These are phyloP conservation scores for Antheraea mylitta DNA, from an alignment of 1,140 invertebrate genomes.

Conservation along the genomic window DNA sequence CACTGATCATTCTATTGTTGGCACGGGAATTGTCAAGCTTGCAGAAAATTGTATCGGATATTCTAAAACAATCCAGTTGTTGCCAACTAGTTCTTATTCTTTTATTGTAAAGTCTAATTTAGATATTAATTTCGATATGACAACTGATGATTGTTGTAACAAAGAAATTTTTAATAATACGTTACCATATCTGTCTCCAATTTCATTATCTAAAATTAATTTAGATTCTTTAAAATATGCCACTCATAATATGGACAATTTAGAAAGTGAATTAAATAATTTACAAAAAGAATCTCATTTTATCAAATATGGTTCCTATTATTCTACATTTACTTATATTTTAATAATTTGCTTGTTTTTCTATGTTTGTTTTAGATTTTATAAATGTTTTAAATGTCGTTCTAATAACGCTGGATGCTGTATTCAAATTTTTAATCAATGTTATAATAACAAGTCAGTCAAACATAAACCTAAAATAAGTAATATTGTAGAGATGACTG, in stretches of 20 bases:
- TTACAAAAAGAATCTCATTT: not conserved
- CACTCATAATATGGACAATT: conserved; percentile 18
- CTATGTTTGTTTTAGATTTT: not conserved
- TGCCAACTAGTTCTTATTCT: conserved; percentile 20
- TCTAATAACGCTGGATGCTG: not conserved
- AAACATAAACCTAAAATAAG: not conserved
- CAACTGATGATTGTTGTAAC: conserved; percentile 16
- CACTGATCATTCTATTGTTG: too few species aligned
- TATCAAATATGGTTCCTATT: conserved; percentile 2
- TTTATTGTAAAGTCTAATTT: not conserved
- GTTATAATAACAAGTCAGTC: not conserved
- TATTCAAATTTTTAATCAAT: conserved; percentile 8
- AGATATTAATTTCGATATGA: conserved; percentile 7
- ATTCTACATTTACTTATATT: conserved; percentile 7
- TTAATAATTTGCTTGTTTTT: not conserved
- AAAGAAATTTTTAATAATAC: conserved; percentile 14
- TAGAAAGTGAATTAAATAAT: conserved; percentile 15
- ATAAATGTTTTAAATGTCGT: not conserved
- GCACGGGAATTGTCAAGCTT: not conserved
- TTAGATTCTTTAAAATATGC: conserved; percentile 22
- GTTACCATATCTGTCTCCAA: conserved; percentile 22
- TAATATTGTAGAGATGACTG: not conserved
- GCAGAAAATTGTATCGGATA: not conserved
- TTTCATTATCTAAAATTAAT: conserved; percentile 25
- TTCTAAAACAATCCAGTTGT: not conserved